Evolutionary conservation across 2,797 vertebrate species (phyloP).

Genomic region (Acrocephalus scirpaceus): DNA sequence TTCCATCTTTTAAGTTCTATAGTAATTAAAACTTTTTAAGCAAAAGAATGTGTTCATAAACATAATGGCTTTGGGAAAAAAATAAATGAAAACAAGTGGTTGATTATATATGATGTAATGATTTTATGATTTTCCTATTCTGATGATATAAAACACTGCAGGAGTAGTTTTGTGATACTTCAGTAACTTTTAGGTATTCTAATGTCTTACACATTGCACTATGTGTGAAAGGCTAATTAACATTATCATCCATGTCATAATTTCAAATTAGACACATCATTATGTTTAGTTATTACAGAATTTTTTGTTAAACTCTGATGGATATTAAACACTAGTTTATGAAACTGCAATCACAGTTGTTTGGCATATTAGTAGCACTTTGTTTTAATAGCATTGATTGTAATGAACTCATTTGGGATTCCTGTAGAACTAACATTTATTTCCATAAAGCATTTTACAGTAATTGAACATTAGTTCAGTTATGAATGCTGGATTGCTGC

Average conservation of each 20-base stretch:
- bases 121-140: background rate
- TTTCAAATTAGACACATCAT: slow-evolving; percentile 41
- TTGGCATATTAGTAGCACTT: slow-evolving; percentile 55
- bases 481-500: slow-evolving; percentile 39
- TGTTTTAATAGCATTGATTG: slow-evolving; percentile 57
- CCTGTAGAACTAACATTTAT: slow-evolving; percentile 67
- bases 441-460: slow-evolving; percentile 55
- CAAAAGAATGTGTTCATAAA: background rate
- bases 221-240: background rate
- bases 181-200: background rate
- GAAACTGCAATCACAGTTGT: slow-evolving; percentile 41
- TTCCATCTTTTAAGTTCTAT: background rate
- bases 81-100: background rate
- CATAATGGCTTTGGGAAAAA: background rate
- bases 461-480: slow-evolving; percentile 58
- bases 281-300: slow-evolving; percentile 29
- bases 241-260: slow-evolving; percentile 12
- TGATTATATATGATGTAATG: background rate
- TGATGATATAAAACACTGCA: background rate
- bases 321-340: slow-evolving; percentile 47
- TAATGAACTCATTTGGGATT: slow-evolving; percentile 63
- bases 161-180: background rate
- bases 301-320: slow-evolving; percentile 10
- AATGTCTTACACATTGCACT: background rate
- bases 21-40: background rate